Base-by-base conservation (phyloP, 2,888 invertebrate species). In the Orthosia gothica region DNA sequence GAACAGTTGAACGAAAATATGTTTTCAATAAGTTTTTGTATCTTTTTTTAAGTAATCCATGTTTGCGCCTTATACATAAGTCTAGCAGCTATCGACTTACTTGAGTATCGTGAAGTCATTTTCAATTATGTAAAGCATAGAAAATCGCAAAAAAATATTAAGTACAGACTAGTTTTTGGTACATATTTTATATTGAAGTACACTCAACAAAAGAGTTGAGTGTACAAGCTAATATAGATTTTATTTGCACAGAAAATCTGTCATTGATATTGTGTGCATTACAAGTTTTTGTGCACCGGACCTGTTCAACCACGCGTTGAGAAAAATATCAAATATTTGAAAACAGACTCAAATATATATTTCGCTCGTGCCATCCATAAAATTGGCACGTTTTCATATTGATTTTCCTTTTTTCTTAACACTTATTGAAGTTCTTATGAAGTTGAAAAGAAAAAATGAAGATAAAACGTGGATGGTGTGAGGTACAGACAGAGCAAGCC, bases 281-380 rank as follows among this genome's bases (percentile, higher is more conserved):
- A 32, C 59, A 65, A 61, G 26, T 71, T 66, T 77, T 79, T 79
- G 49, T 55, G 45, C 49, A 65, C 26, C 49, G 13, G 20, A 55
- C 54, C 32, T 26, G 49, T 15, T 76, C n/a, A 11, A 45, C 13
- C 40, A 70, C 20, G 18, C 54, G n/a, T 23, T n/a, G 16, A 61
- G n/a, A 55, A 71, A 54, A 57, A 57, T 13, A 32, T 18, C 23
- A 71, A 76, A 76, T 76, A 76, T 76, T 76, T 71, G 23, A 62
- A 79, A 74, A 66, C 50, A 61, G 32, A 79, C 9, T 50, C 52
- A 65, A 74, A 71, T 80, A 80, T 80, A 74, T 61, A 77, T 55
- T 18, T 16, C 54, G 59, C n/a, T 69, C 20, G 45, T 26, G 26
- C 49, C 13, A 57, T 16, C n/a, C 61, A 45, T 55, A 50, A 47